phyloP scores from a whole-genome alignment of 2,797 vertebrate genomes.

The Dendrocincla fuliginosa region DNA sequence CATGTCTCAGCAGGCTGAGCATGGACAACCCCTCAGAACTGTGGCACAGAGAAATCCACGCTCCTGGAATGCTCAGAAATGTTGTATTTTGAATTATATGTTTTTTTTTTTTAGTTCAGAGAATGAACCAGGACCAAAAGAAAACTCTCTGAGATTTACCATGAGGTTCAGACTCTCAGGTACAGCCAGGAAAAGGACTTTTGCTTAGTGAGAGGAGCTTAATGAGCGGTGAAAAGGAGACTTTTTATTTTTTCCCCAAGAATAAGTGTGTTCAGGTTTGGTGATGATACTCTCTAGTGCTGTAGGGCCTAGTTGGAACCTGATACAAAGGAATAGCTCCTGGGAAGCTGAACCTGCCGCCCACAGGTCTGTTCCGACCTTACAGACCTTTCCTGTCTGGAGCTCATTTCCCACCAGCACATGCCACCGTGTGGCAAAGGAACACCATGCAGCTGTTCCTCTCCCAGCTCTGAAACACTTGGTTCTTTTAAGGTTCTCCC shows the following conservation, averaged over 20 bases:
- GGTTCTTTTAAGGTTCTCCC: not conserved
- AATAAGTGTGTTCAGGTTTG: not conserved
- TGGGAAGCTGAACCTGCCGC: fast-evolving
- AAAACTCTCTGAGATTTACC: not conserved
- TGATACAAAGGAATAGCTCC: fast-evolving
- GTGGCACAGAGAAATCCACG: fast-evolving
- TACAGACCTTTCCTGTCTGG: not conserved
- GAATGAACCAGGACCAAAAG: not conserved
- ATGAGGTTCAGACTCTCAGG: not conserved
- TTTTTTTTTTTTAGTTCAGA: not conserved
- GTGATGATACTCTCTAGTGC: not conserved
- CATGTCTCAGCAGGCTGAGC: not conserved
- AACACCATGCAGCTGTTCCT: not conserved
- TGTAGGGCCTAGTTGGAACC: fast-evolving
- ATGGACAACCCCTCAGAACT: not conserved
- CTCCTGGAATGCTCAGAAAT: not conserved
- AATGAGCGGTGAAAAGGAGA: not conserved
- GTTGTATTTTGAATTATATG: fast-evolving
- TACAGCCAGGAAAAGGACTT: not conserved
- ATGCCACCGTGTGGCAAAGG: constrained; percentile 23
- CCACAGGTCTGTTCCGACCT: not conserved
- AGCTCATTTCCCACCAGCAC: not conserved
- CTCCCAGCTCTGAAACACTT: fast-evolving
- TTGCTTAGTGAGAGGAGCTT: not conserved
- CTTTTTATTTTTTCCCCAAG: not conserved